Percentiles rank a stretch among this genome's conserved stretches.
These are phyloP conservation scores for Eilema griseolum DNA, from an alignment of 2,888 invertebrate species.

Conservation along the genomic window DNA sequence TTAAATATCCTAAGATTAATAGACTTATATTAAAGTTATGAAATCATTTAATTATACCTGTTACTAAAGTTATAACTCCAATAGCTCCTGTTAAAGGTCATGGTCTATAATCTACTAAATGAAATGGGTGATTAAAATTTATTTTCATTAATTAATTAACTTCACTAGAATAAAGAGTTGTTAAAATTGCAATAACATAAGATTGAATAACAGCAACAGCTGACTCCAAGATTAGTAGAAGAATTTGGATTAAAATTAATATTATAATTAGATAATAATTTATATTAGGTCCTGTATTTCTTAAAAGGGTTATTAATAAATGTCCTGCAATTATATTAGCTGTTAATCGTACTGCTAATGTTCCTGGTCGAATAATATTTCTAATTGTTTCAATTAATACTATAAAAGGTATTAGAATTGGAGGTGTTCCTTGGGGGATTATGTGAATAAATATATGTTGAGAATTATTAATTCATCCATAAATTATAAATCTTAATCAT, in stretches of 20 bases:
- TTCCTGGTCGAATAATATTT: conserved; percentile 90
- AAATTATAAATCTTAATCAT: conserved; percentile 89
- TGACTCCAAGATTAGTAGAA: conserved; percentile 86
- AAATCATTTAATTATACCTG: conserved; percentile 88
- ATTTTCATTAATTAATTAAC: conserved; percentile 85
- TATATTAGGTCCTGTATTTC: conserved; percentile 66
- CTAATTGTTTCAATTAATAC: conserved; percentile 92
- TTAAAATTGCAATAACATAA: conserved; percentile 89
- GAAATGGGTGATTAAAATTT: conserved; percentile 88
- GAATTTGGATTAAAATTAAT: conserved; percentile 80
- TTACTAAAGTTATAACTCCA: conserved; percentile 85
- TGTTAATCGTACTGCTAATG: conserved; percentile 90
- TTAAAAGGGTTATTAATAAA: conserved; percentile 88
- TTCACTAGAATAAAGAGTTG: conserved; percentile 90
- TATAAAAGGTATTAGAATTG: conserved; percentile 90
- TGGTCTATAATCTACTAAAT: conserved; percentile 89
- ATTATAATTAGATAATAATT: conserved; percentile 64
- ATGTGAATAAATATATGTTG: conserved; percentile 89
- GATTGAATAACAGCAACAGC: conserved; percentile 89
- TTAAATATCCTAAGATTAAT: conserved; percentile 82
- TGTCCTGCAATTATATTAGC: conserved; percentile 94
- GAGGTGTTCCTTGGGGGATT: conserved; percentile 90
- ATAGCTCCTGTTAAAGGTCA: conserved; percentile 89
- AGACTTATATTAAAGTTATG: conserved; percentile 84
- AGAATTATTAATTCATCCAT: conserved; percentile 88